phyloP scores from a whole-genome alignment of 1,140 invertebrate genomes.

The Drosophila ohnishii region DNA sequence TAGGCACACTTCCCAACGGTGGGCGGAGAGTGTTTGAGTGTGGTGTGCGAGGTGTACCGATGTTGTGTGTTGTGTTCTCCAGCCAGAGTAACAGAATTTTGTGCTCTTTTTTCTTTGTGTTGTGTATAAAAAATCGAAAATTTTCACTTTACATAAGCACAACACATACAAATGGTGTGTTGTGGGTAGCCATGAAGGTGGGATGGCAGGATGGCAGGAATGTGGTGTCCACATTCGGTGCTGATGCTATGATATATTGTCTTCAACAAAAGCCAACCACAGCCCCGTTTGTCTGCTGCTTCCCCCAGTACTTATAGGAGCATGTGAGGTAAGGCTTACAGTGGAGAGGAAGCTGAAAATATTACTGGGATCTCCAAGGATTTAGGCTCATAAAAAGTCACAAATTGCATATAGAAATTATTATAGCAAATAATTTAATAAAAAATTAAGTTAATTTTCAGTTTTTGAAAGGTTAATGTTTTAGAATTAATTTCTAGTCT shows the following conservation, averaged over 20 bases:
- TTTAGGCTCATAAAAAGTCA: neutral
- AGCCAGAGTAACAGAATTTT: slow-evolving; percentile 53
- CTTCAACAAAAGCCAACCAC: slow-evolving; percentile 80
- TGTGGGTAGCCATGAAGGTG: slow-evolving; percentile 54
- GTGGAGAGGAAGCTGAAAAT: slow-evolving; percentile 2
- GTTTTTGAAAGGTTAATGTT: neutral
- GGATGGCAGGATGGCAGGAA: slow-evolving; percentile 25
- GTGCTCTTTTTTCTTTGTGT: slow-evolving; percentile 34
- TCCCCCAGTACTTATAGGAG: slow-evolving; percentile 9
- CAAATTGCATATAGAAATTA: neutral
- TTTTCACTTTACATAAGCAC: slow-evolving; percentile 78
- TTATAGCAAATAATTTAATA: neutral
- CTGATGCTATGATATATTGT: slow-evolving; percentile 81
- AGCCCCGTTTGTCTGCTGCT: slow-evolving; percentile 39
- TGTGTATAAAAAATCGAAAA: slow-evolving; percentile 75
- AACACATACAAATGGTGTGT: slow-evolving; percentile 72
- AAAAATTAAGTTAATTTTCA: neutral
- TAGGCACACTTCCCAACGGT: slow-evolving; percentile 18
- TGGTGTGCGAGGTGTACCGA: slow-evolving; percentile 10
- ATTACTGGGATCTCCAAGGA: neutral
- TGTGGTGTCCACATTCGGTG: slow-evolving; percentile 49
- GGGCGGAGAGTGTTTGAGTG: neutral
- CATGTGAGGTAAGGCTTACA: slow-evolving; percentile 19
- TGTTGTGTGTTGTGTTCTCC: slow-evolving; percentile 26
- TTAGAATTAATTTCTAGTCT: neutral